Evolutionary conservation across 2,888 invertebrate genomes (phyloP), one percentile per base, ranked within the genome.

Genomic region (Synanthedon tipuliformis): DNA sequence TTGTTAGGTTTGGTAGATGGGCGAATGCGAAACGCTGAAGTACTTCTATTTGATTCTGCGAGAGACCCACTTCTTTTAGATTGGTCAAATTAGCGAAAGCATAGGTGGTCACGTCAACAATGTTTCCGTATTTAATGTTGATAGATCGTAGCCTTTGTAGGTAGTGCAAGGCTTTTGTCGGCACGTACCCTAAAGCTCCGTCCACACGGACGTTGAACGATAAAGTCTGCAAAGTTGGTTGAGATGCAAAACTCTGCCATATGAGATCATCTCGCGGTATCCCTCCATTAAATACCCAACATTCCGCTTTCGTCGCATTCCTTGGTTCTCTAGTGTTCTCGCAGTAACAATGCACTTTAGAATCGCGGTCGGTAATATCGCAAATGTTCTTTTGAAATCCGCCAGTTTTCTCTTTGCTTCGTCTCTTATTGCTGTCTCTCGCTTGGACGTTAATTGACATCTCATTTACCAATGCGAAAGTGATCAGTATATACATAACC

Each of bases 161-260:
- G 62, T 91, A 90, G 58, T 89, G 88, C 27, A 94, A 81, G 50
- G 92, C 90, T 70, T 90, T 90, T 15, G 92, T 92, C 4, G 94
- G 94, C 58, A 94, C 89, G 67, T 92, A 92, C 55, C 89, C 90
- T 56, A 94, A 81, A 16, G 90, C 89, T 13, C 92, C 92, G 68
- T 91, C 91, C 52, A 91, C 90, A 59, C 92, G 90, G 50, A 93
- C 90, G 65, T 92, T 90, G 68, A 95, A 91, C 66, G 91, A 91
- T 63, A 95, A 88, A 73, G 91, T 91, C 67, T 90, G 89, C 60
- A 94, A 76, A 64, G 90, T 89, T 51, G 90, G 90, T 75, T 95
- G 94, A 40, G 92, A 92, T 18, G 89, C 88, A 75, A 94, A 94
- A 67, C 92, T 89, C 59, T 89, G 89, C 94, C 95, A 95, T 64